Percentiles rank a stretch among this genome's conserved stretches.
These are phyloP conservation scores for Morus bassanus DNA, from an alignment of 2,797 vertebrate genomes.

Conservation along the genomic window DNA sequence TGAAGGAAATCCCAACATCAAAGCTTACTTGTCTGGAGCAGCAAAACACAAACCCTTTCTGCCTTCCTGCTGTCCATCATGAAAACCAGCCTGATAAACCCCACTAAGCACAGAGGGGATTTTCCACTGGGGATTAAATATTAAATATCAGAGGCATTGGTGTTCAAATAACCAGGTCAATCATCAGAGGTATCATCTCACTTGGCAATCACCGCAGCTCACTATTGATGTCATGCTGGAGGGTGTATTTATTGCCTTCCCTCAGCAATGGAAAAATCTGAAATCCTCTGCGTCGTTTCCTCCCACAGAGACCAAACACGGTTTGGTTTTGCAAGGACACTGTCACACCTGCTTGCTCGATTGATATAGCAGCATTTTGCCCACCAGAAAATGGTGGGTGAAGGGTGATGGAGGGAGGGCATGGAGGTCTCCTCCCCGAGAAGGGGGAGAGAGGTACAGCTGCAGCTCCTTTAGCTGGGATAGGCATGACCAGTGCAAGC, in stretches of 20 bases:
- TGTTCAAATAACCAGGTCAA: conserved; percentile 10
- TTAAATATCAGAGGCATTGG: not conserved
- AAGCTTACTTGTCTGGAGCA: not conserved
- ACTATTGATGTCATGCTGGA: not conserved
- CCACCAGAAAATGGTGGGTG: not conserved
- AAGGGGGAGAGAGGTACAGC: not conserved
- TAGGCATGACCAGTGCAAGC: not conserved
- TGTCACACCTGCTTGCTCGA: not conserved
- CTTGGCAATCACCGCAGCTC: not conserved
- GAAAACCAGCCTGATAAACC: not conserved
- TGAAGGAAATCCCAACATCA: not conserved
- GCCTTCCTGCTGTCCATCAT: not conserved
- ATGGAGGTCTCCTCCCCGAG: not conserved
- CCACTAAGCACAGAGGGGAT: not conserved
- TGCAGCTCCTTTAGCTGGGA: not conserved
- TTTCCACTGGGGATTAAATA: conserved; percentile 37
- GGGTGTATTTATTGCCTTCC: not conserved
- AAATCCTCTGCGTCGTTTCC: not conserved
- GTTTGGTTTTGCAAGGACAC: not conserved
- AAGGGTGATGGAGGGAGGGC: too few species aligned
- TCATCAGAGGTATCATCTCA: not conserved
- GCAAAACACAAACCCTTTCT: not conserved
- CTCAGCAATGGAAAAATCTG: conserved; percentile 40
- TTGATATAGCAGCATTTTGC: not conserved
- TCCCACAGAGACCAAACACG: not conserved